Evolutionary conservation across 2,888 invertebrate genomes (phyloP).

Genomic region (Beris chalybata): DNA sequence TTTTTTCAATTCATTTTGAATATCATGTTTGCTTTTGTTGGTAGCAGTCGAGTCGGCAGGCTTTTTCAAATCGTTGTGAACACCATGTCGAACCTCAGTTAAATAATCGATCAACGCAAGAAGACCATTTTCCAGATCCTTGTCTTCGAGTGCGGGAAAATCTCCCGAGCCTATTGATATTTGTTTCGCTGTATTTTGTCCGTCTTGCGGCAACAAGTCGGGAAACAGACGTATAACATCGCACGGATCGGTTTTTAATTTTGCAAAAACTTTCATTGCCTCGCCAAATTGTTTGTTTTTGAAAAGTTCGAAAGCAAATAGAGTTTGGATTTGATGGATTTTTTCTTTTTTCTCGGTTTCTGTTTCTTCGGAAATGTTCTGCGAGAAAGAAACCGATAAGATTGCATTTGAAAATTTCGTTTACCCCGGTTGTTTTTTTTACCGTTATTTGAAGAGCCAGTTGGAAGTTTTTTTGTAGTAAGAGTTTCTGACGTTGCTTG

Average conservation of each 20-base stretch:
- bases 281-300: constrained; percentile 83
- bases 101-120: constrained; percentile 89
- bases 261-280: constrained; percentile 89
- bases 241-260: constrained; percentile 89
- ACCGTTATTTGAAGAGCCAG: constrained; percentile 89
- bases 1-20: constrained; percentile 53
- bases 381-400: constrained; percentile 42
- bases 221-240: constrained; percentile 95
- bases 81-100: constrained; percentile 69
- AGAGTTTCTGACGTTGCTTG: constrained; percentile 79
- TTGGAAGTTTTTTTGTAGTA: constrained; percentile 91
- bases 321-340: constrained; percentile 84
- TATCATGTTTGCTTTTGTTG: constrained; percentile 55
- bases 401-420: background rate
- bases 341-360: constrained; percentile 79
- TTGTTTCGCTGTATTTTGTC: constrained; percentile 45
- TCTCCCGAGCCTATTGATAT: constrained; percentile 15
- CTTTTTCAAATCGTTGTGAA: constrained; percentile 53
- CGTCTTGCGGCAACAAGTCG: constrained; percentile 64
- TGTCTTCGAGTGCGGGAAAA: constrained; percentile 66
- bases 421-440: constrained; percentile 46
- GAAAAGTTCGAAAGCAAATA: constrained; percentile 90
- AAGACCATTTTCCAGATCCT: constrained; percentile 84
- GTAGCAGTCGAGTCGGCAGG: constrained; percentile 49
- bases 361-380: constrained; percentile 82